Evolutionary conservation across 1,140 invertebrate species (phyloP).

Genomic region (Lepidotrigona ventralis): DNA sequence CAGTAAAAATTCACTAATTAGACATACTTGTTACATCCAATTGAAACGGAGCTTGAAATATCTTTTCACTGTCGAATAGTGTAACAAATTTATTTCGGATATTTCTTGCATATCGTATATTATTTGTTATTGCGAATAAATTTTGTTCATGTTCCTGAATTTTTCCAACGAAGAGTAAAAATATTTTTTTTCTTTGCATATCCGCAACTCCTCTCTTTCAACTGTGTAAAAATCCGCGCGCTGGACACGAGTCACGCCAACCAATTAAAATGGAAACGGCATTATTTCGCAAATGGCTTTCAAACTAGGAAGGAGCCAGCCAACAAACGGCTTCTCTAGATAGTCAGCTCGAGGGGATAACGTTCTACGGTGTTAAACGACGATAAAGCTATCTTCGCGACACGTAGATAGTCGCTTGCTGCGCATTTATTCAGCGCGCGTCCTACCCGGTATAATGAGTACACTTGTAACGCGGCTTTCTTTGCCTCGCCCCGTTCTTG

Average conservation of each 20-base stretch:
- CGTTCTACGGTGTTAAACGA: neutral
- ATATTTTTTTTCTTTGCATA: too few relatives aligned
- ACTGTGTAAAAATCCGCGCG: neutral
- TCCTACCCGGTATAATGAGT: conserved; percentile 40
- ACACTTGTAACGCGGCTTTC: conserved; percentile 48
- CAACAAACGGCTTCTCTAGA: neutral
- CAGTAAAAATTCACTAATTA: neutral
- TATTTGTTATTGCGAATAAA: too few relatives aligned
- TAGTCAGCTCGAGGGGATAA: neutral
- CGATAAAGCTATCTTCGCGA: conserved; percentile 33
- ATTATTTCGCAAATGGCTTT: neutral
- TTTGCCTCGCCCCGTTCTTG: conserved; percentile 12
- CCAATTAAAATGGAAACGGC: neutral
- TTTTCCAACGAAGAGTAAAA: too few relatives aligned
- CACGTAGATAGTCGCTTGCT: neutral
- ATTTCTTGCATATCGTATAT: too few relatives aligned
- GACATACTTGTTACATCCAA: neutral
- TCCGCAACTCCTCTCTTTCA: neutral
- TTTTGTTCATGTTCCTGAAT: too few relatives aligned
- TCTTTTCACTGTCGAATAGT: too few relatives aligned
- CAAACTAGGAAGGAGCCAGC: neutral
- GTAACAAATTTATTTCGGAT: too few relatives aligned
- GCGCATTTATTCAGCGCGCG: conserved; percentile 42
- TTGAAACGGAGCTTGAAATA: too few relatives aligned
- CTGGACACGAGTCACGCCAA: too few relatives aligned